A percentile compares a stretch with the other conserved stretches of the same genome.
These are phyloP conservation scores for Heliconius ismenius DNA, from an alignment of 2,888 invertebrate genomes.

Conservation along the genomic window DNA sequence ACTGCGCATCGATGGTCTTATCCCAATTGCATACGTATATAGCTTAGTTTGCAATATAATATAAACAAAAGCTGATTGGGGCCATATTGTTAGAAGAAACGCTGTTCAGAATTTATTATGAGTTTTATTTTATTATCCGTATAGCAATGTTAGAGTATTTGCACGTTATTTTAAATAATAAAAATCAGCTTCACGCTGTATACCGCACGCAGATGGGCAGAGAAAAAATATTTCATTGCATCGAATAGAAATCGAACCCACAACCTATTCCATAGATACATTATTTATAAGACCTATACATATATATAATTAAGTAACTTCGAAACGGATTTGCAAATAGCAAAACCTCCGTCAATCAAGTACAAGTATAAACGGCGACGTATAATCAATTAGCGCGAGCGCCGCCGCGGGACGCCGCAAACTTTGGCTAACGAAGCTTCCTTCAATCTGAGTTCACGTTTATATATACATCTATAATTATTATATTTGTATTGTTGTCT, in stretches of 20 bases:
- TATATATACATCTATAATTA: slow-evolving; percentile 19
- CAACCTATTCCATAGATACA: not conserved
- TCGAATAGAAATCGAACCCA: not conserved
- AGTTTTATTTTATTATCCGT: slow-evolving; percentile 20
- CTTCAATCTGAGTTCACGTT: slow-evolving; percentile 15
- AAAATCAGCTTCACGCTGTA: too few species aligned
- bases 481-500: too few species aligned
- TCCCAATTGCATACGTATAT: not conserved
- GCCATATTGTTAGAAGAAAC: slow-evolving; percentile 26
- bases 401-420: slow-evolving; percentile 28
- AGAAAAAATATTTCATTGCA: too few species aligned
- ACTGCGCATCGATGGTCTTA: too few species aligned
- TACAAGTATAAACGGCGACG: slow-evolving; percentile 8
- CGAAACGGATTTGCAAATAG: not conserved
- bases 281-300: not conserved
- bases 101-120: slow-evolving; percentile 31
- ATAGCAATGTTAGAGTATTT: not conserved
- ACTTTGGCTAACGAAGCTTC: slow-evolving; percentile 33
- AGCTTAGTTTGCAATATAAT: not conserved
- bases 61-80: slow-evolving; percentile 28
- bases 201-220: too few species aligned
- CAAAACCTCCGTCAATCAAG: slow-evolving; percentile 19
- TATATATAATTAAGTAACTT: not conserved
- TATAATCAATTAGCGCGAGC: slow-evolving; percentile 27
- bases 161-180: not conserved